These are phyloP conservation scores for Atta texana DNA, from an alignment of 1,140 invertebrate species.

Conservation along the genomic window DNA sequence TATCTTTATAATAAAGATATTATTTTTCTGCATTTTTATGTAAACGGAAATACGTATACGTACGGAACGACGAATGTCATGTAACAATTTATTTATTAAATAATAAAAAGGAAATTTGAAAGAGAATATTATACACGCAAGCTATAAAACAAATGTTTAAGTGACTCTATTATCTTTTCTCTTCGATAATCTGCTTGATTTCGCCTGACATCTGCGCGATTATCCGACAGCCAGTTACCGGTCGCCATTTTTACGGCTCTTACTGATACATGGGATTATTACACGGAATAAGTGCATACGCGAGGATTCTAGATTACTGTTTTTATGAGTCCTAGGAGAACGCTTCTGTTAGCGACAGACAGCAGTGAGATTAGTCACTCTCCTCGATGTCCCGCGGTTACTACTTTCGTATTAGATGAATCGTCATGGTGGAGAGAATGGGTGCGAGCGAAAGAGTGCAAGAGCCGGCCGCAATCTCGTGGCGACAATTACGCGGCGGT, in stretches of 20 bases:
- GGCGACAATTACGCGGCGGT: conserved; percentile 31
- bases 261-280: neutral
- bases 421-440: neutral
- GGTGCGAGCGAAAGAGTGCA: conserved; percentile 1
- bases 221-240: neutral
- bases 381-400: conserved; percentile 23
- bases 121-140: neutral
- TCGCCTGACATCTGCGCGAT: neutral
- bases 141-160: neutral
- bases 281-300: neutral
- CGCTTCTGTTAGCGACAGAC: conserved; percentile 31
- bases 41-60: neutral
- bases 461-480: conserved; percentile 23
- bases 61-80: no score
- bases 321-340: conserved; percentile 53
- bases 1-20: neutral
- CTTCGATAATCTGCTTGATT: neutral
- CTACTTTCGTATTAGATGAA: conserved; percentile 43
- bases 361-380: conserved; percentile 73
- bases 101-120: neutral
- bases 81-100: conserved; percentile 9
- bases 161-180: neutral
- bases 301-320: conserved; percentile 46
- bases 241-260: neutral
- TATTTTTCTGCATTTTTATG: no score